Evolutionary conservation across 2,113 vertebrate species (phyloP).

Genomic region (Zingel zingel): DNA sequence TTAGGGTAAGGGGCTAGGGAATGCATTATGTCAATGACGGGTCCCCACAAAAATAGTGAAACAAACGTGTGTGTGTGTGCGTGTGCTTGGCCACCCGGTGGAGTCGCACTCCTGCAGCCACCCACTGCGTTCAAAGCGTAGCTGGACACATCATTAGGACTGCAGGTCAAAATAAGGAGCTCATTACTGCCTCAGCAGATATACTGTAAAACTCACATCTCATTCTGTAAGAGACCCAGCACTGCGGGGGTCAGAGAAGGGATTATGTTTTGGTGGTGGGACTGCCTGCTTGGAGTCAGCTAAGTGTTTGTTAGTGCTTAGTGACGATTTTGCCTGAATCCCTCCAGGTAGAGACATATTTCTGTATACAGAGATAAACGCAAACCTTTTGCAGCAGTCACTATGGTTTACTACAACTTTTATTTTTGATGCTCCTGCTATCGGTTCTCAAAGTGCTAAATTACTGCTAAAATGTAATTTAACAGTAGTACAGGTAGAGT

Average conservation of each 20-base stretch:
- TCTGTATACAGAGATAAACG: neutral
- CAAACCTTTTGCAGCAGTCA: neutral
- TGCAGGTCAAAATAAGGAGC: conserved; percentile 48
- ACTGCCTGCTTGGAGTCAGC: neutral
- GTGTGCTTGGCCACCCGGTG: neutral
- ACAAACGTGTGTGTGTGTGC: neutral
- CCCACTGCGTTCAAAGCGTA: conserved; percentile 26
- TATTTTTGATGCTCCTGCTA: neutral
- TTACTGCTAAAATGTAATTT: neutral
- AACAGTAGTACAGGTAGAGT: neutral
- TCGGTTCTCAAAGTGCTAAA: neutral
- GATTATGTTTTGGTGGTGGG: neutral
- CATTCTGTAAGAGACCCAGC: neutral
- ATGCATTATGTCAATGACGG: too few relatives aligned
- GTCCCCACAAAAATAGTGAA: too few relatives aligned
- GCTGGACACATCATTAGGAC: conserved; percentile 49
- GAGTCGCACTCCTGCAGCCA: conserved; percentile 17
- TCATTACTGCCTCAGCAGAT: conserved; percentile 50
- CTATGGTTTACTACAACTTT: neutral
- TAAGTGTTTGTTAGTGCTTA: neutral
- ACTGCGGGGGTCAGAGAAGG: neutral
- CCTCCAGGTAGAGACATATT: neutral
- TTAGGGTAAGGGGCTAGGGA: too few relatives aligned
- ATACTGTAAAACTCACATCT: neutral
- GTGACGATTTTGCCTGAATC: neutral